Base-by-base conservation (phyloP, 1,140 invertebrate genomes). In the Drosophila bocki region DNA sequence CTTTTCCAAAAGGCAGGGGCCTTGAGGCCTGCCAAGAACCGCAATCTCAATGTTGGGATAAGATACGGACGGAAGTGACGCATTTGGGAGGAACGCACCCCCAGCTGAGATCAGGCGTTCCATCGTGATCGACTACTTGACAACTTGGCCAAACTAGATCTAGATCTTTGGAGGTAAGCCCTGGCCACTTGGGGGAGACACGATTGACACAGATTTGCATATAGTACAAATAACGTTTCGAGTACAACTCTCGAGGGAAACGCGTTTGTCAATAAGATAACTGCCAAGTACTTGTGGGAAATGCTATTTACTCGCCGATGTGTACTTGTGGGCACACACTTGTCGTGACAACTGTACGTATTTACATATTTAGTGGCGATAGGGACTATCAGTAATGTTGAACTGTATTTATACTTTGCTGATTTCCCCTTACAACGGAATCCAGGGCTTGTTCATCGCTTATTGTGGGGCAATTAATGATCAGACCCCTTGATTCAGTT, bases 181-280 rank as follows among this genome's bases (percentile, higher is more conserved):
- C 45, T n/a, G 12, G n/a, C 39, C 59, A 72, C 77, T 80, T 77
- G 48, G 60, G 26, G 39, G n/a, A 57, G 17, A 70, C 57, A 80
- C 47, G 67, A 67, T 48, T 64, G 65, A 79, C 78, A 79, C 39
- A 78, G 56, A 67, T 83, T 87, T 88, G 76, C 68, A 68, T 67
- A 61, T 11, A 29, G 26, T 17, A 33, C 7, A 0, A 12, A 9
- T 50, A 56, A 26, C 33, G 19, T 22, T 45, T 57, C 67, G 45
- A 61, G 41, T 54, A 33, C 62, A 51, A 19, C 69, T 71, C 67
- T 72, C 67, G 33, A 69, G 47, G 45, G 12, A 47, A 77, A 60
- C 64, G 42, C 29, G 57, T 78, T 78, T 78, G 75, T 76, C 75
- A 69, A 78, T 50, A 69, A 45, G 57, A 50, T 63, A 70, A 57